A percentile compares a stretch with the other conserved stretches of the same genome.
Evolutionary conservation across 2,888 invertebrate genomes (phyloP).

Genomic region (Aphidoletes aphidimyza): DNA sequence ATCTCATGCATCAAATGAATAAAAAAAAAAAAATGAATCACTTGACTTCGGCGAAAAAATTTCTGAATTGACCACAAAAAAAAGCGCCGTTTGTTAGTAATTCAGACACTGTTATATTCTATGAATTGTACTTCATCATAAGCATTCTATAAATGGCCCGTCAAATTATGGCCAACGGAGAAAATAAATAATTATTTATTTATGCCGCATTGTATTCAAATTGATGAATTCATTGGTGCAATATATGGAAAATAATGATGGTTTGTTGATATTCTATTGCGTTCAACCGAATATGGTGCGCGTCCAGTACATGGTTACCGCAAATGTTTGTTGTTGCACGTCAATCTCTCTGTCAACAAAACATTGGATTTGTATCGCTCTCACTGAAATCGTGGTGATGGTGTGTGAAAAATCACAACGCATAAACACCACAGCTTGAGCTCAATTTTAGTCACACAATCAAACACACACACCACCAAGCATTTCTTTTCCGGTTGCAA

Average conservation of each 20-base stretch:
- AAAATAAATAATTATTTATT: not conserved
- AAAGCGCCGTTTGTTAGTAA: too few relatives aligned
- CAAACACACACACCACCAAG: too few relatives aligned
- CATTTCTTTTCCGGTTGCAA: slow-evolving; percentile 36
- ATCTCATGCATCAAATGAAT: too few relatives aligned
- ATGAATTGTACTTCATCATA: not conserved
- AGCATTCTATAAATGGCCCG: slow-evolving; percentile 4
- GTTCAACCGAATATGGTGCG: not conserved
- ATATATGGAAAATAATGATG: slow-evolving; percentile 14
- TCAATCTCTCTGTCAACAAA: not conserved
- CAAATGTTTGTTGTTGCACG: slow-evolving; percentile 1
- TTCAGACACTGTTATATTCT: not conserved
- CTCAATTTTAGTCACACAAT: too few relatives aligned
- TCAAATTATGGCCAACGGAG: not conserved
- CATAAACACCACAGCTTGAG: too few relatives aligned
- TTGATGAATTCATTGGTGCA: not conserved
- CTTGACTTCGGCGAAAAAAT: too few relatives aligned
- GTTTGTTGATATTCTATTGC: not conserved
- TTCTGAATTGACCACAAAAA: too few relatives aligned
- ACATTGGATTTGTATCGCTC: not conserved
- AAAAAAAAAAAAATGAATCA: too few relatives aligned
- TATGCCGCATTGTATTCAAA: slow-evolving; percentile 30
- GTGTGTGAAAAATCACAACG: not conserved
- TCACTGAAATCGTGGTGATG: not conserved
- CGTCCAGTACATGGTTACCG: not conserved